Evolutionary conservation across 2,797 vertebrate species (phyloP), one percentile per base, ranked within the genome.

Genomic region (Cossypha heuglini): DNA sequence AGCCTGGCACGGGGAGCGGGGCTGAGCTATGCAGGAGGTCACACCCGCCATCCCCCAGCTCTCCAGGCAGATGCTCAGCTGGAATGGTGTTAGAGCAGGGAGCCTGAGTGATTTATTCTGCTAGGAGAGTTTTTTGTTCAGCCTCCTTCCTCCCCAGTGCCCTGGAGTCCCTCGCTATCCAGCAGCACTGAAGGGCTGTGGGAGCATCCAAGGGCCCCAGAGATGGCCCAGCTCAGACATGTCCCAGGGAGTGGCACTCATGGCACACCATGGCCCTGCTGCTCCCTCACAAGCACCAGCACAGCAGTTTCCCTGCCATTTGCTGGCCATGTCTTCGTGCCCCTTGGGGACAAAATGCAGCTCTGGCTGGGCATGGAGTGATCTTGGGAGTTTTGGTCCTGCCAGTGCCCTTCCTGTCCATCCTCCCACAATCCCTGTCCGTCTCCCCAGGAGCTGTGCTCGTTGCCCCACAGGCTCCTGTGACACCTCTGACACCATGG

Each of bases 41-140:
- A 95, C 75, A 66, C 13, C 68, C 43, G 6, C 35, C 78, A 67
- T 58, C 88, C 61, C 66, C 81, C 78, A 51, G 76, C 63, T 88
- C 92, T 48, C 4, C 71, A 79, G 86, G 73, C 90, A 92, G 95
- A 90, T 73, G 69, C 86, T 93, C 57, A 63, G 88, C 90, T 82
- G 78, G 57, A 90, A 43, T 4, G 45, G 52, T 11, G 37, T 24
- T 69, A 25, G 3, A 66, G 79, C 40, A 43, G 0, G 0, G 35
- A 88, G 25, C 35, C 66, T 14, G 31, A 40, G 20, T 51, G 68
- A 94, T 94, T 92, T 91, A 87, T 48, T 17, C 35, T 3, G 1
- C 49, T 18, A 5, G 24, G 40, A 54, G 61, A 37, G 49, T 1
- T 85, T 82, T 89, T 79, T 55, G 48, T 87, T 86, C 59, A 35